A percentile compares a stretch with the other conserved stretches of the same genome.
phyloP scores from a whole-genome alignment of 2,888 invertebrate genomes.

The Elmis aenea region DNA sequence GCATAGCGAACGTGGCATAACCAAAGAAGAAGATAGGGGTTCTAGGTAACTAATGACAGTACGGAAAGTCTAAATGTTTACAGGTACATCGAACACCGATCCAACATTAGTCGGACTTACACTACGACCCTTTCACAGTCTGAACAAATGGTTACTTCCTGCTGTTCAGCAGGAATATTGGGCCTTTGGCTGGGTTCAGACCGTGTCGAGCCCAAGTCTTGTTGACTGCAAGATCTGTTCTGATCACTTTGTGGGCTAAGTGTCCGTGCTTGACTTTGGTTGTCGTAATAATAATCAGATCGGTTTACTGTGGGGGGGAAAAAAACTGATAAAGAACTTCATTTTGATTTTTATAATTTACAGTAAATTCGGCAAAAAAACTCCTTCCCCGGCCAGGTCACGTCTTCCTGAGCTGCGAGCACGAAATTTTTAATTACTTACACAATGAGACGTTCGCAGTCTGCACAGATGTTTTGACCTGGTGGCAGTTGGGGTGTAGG shows the following conservation, averaged over 20 bases:
- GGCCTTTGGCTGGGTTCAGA: constrained; percentile 38
- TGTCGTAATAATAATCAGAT: constrained; percentile 66
- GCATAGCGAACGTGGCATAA: too few relatives aligned
- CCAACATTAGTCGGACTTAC: constrained; percentile 60
- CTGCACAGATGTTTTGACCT: constrained; percentile 92
- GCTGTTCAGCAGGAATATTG: constrained; percentile 48
- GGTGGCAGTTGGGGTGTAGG: constrained; percentile 71
- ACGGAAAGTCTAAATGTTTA: constrained; percentile 6
- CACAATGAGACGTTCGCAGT: constrained; percentile 96
- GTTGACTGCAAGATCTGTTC: constrained; percentile 25
- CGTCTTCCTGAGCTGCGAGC: background rate
- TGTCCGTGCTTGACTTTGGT: constrained; percentile 69
- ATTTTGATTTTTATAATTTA: background rate
- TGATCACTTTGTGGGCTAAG: constrained; percentile 49
- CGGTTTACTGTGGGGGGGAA: constrained; percentile 36
- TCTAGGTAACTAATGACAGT: constrained; percentile 1
- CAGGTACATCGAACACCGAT: constrained; percentile 17
- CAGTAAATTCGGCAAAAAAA: too few relatives aligned
- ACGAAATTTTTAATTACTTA: constrained; percentile 59
- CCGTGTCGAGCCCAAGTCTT: constrained; percentile 28
- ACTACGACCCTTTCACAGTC: constrained; percentile 84
- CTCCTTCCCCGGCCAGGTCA: background rate
- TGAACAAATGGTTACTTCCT: constrained; percentile 65
- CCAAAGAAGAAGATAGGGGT: too few relatives aligned
- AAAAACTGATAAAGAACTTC: background rate